A percentile compares a stretch with the other conserved stretches of the same genome.
Evolutionary conservation across 2,113 vertebrate genomes (phyloP).

Genomic region (Tachysurus fulvidraco): DNA sequence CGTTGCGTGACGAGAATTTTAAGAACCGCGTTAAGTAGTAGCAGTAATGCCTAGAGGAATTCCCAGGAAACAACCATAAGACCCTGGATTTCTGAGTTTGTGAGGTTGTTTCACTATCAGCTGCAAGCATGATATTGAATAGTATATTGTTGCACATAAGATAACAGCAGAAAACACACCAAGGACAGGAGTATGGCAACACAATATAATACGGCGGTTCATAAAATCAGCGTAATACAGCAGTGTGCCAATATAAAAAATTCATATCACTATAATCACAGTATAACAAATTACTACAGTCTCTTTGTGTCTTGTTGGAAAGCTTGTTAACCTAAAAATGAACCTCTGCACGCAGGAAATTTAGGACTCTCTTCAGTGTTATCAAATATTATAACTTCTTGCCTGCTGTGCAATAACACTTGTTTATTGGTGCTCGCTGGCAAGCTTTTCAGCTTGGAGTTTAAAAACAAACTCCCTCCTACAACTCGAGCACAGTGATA

Average conservation of each 20-base stretch:
- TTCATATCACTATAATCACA: slow-evolving; percentile 16
- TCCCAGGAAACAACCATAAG: not conserved
- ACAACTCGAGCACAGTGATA: not conserved
- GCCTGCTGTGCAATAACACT: slow-evolving; percentile 29
- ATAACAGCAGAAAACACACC: not conserved
- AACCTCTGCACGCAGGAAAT: slow-evolving; percentile 7
- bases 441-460: slow-evolving; percentile 6
- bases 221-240: not conserved
- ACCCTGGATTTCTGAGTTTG: not conserved
- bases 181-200: not conserved
- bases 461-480: slow-evolving; percentile 2
- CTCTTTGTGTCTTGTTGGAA: slow-evolving; percentile 6
- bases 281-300: slow-evolving; percentile 11
- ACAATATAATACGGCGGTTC: slow-evolving; percentile 13
- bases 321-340: slow-evolving; percentile 29
- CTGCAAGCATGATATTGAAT: not conserved
- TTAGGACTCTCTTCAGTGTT: slow-evolving; percentile 19
- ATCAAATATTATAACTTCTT: slow-evolving; percentile 29
- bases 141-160: not conserved
- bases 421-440: slow-evolving; percentile 14
- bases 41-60: not conserved
- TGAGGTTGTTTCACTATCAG: not conserved
- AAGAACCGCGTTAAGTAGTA: not conserved
- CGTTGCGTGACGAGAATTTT: not conserved
- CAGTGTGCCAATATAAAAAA: not conserved